phyloP scores from a whole-genome alignment of 2,797 vertebrate species.

The Coreius guichenoti region DNA sequence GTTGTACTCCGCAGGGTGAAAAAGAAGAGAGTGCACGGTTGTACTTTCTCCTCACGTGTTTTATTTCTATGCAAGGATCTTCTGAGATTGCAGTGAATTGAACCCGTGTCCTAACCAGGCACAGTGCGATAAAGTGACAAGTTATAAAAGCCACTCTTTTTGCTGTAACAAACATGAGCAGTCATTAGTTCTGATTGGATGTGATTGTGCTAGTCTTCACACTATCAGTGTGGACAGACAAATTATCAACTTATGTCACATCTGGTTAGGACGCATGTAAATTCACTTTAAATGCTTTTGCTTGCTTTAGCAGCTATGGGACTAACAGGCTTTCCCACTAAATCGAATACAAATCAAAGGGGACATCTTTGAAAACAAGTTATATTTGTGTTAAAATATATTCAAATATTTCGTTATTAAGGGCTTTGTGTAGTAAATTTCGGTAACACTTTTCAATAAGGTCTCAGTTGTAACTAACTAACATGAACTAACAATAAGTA shows the following conservation, averaged over 20 bases:
- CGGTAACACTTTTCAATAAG: too few relatives aligned
- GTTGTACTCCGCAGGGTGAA: constrained; percentile 65
- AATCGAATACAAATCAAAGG: neutral
- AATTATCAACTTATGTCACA: neutral
- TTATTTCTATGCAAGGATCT: neutral
- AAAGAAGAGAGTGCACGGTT: neutral
- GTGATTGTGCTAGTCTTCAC: neutral
- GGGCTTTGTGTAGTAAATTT: too few relatives aligned
- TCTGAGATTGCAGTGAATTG: constrained; percentile 20
- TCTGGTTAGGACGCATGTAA: constrained; percentile 23
- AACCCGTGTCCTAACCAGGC: constrained; percentile 19
- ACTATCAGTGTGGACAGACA: neutral
- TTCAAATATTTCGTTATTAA: neutral
- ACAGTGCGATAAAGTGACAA: neutral
- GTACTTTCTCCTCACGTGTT: neutral
- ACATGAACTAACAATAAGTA: too few relatives aligned
- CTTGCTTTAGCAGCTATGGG: constrained; percentile 20
- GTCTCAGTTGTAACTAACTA: too few relatives aligned
- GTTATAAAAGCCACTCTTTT: neutral
- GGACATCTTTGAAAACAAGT: neutral
- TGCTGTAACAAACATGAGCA: constrained; percentile 12
- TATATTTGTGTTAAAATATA: neutral
- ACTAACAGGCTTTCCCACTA: neutral
- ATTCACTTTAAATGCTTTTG: constrained; percentile 22
- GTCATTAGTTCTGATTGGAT: neutral